Percentiles rank a stretch among this genome's conserved stretches.
phyloP scores from a whole-genome alignment of 1,140 invertebrate species.

The Coenobita brevimanus region DNA sequence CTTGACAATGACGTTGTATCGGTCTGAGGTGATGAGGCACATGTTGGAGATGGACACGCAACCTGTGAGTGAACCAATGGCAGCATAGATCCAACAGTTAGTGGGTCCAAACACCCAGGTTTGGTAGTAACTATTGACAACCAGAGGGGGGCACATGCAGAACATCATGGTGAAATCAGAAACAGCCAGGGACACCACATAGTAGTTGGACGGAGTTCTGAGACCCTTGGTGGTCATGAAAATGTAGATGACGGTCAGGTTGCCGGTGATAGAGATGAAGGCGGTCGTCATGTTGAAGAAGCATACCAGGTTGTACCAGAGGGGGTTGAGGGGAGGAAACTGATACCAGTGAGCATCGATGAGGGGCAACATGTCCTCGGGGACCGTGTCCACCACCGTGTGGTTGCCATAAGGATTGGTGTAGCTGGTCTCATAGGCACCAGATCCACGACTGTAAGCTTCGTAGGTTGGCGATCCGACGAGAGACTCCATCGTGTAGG shows the following conservation, averaged over 20 bases:
- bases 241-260: conserved; percentile 89
- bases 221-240: conserved; percentile 85
- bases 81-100: conserved; percentile 86
- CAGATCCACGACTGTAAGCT: background rate
- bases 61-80: conserved; percentile 77
- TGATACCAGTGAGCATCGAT: conserved; percentile 75
- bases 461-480: too few species aligned
- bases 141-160: conserved; percentile 82
- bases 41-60: conserved; percentile 70
- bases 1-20: conserved; percentile 68
- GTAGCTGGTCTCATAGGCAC: background rate
- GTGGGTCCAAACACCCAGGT: conserved; percentile 77
- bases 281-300: conserved; percentile 85
- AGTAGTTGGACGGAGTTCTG: conserved; percentile 86
- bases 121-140: conserved; percentile 80
- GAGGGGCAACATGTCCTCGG: conserved; percentile 48
- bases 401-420: conserved; percentile 19
- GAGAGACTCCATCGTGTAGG: too few species aligned
- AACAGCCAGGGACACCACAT: conserved; percentile 89
- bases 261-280: conserved; percentile 82
- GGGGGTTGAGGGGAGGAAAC: conserved; percentile 84
- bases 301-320: conserved; percentile 87
- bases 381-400: conserved; percentile 21
- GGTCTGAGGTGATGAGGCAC: conserved; percentile 71
- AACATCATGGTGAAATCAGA: conserved; percentile 87